phyloP scores from a whole-genome alignment of 2,797 vertebrate genomes.

The Menidia menidia region DNA sequence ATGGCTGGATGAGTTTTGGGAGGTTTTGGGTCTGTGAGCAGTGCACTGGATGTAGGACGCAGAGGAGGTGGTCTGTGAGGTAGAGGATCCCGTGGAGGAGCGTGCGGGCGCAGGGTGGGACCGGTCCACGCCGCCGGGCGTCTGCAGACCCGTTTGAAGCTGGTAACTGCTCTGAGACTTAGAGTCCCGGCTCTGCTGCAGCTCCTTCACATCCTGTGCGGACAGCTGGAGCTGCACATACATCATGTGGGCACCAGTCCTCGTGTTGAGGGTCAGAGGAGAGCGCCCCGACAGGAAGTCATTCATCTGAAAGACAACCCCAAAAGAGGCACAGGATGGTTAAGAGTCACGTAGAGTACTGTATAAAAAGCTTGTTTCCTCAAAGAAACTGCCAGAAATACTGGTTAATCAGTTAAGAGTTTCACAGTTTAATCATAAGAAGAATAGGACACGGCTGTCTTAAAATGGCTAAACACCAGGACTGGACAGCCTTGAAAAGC shows the following conservation, averaged over 20 bases:
- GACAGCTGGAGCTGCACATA: conserved; percentile 94
- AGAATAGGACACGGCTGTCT: too few relatives aligned
- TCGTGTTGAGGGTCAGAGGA: conserved; percentile 90
- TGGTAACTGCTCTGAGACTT: conserved; percentile 14
- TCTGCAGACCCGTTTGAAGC: conserved; percentile 9
- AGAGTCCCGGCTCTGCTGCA: conserved; percentile 52
- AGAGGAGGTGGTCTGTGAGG: conserved; percentile 43
- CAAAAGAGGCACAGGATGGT: conserved; percentile 57
- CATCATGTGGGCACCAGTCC: conserved; percentile 93
- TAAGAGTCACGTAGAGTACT: neutral
- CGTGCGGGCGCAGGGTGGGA: conserved; percentile 47
- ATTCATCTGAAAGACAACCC: conserved; percentile 85
- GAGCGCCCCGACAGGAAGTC: conserved; percentile 93
- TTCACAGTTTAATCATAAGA: too few relatives aligned
- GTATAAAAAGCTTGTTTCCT: neutral
- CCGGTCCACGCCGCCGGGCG: conserved; percentile 50
- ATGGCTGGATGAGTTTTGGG: conserved; percentile 50
- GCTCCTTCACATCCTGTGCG: conserved; percentile 81
- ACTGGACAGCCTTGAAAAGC: too few relatives aligned
- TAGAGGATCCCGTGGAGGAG: conserved; percentile 69
- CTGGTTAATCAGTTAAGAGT: too few relatives aligned
- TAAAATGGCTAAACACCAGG: too few relatives aligned
- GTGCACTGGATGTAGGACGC: conserved; percentile 5
- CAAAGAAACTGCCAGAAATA: too few relatives aligned
- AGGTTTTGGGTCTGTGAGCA: conserved; percentile 39